phyloP scores from a whole-genome alignment of 1,140 invertebrate species.

The Drosophila novamexicana region DNA sequence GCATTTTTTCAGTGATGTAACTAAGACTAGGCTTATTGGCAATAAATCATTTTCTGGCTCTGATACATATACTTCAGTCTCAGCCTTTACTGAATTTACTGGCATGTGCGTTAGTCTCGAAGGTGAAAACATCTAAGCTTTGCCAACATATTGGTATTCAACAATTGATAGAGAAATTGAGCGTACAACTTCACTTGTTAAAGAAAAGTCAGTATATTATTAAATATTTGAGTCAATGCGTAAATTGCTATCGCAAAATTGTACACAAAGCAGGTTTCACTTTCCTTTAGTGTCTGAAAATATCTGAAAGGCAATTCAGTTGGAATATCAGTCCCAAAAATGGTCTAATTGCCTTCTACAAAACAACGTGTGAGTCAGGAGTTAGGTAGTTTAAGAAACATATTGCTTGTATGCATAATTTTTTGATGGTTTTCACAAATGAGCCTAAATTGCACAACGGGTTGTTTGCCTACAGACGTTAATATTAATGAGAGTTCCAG shows the following conservation, averaged over 20 bases:
- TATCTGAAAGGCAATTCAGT: not conserved
- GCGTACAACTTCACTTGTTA: too few relatives aligned
- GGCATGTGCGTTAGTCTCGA: too few relatives aligned
- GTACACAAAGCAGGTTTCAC: constrained; percentile 62
- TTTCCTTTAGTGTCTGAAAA: constrained; percentile 27
- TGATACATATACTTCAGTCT: not conserved
- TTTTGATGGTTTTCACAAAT: constrained; percentile 12
- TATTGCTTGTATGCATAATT: too few relatives aligned
- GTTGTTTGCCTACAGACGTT: not conserved
- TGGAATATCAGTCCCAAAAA: not conserved
- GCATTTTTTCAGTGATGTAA: constrained; percentile 6
- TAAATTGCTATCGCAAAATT: constrained; percentile 47
- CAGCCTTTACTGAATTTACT: too few relatives aligned
- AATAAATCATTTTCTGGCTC: constrained; percentile 9
- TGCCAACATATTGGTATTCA: too few relatives aligned
- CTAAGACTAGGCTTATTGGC: constrained; percentile 59
- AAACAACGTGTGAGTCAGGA: not conserved
- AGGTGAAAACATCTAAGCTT: too few relatives aligned
- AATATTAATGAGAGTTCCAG: constrained; percentile 26
- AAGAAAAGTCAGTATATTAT: too few relatives aligned
- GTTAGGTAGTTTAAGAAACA: too few relatives aligned
- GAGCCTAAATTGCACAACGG: constrained; percentile 51
- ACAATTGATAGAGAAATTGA: too few relatives aligned
- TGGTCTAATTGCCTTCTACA: not conserved
- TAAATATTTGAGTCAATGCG: not conserved